Evolutionary conservation across 2,113 vertebrate genomes (phyloP).

Genomic region (Brienomyrus longianalis): DNA sequence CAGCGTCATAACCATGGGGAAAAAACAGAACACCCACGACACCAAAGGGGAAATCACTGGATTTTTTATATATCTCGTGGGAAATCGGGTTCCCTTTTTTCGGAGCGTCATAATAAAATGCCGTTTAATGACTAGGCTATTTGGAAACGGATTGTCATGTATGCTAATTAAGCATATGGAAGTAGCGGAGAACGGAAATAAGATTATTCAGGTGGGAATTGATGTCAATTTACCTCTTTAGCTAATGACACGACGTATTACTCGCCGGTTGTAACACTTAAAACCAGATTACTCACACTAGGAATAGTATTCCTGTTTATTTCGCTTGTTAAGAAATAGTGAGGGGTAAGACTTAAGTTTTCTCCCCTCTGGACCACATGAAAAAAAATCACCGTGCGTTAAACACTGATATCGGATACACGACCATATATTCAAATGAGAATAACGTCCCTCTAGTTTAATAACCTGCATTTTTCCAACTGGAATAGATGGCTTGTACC

Average conservation of each 20-base stretch:
- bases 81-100: background rate
- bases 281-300: background rate
- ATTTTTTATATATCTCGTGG: background rate
- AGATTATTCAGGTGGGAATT: background rate
- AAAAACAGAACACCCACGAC: background rate
- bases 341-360: background rate
- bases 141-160: background rate
- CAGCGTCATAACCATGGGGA: background rate
- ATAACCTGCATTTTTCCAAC: background rate
- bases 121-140: background rate
- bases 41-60: background rate
- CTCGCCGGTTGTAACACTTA: background rate
- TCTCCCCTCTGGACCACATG: background rate
- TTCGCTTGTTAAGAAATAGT: background rate
- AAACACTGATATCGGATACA: background rate
- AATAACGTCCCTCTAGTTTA: background rate
- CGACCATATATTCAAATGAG: background rate
- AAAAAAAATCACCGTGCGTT: background rate
- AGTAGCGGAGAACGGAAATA: background rate
- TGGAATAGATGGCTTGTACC: background rate
- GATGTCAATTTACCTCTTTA: background rate
- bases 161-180: background rate
- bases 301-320: background rate
- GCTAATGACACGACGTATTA: background rate
- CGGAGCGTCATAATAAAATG: background rate